Conservation (phyloP, 2,113 vertebrate genomes). For the Nibea coibor region DNA sequence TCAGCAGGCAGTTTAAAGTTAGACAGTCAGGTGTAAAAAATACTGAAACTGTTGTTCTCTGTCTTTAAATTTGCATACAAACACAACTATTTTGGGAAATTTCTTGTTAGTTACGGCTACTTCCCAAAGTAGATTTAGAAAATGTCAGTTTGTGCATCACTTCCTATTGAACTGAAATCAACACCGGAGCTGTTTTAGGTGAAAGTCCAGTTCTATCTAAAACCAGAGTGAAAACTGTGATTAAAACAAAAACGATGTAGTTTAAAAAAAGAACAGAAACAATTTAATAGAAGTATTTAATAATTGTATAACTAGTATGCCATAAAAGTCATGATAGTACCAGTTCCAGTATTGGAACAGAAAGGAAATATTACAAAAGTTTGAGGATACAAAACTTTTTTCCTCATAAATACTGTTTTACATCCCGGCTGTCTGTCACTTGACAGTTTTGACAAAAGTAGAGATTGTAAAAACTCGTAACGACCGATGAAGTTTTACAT, state of each 20-base stretch:
- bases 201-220: background rate
- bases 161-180: background rate
- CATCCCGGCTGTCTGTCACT: conserved; percentile 43
- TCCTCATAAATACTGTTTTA: conserved; percentile 71
- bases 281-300: conserved; percentile 65
- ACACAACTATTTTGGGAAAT: no score
- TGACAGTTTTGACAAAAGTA: conserved; percentile 64
- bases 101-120: no score
- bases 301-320: conserved; percentile 57
- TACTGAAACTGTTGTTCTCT: background rate
- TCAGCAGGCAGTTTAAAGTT: background rate
- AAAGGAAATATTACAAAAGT: conserved; percentile 80
- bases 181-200: background rate
- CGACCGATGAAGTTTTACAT: conserved; percentile 48
- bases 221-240: background rate
- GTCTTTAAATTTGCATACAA: background rate
- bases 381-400: conserved; percentile 77
- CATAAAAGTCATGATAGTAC: conserved; percentile 68
- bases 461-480: conserved; percentile 63
- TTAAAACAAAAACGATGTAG: background rate
- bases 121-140: background rate
- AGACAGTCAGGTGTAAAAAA: background rate
- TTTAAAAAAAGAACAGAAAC: background rate
- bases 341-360: conserved; percentile 61
- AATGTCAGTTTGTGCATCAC: background rate